Base-by-base conservation (phyloP, 1,140 invertebrate genomes). In the Amyelois transitella region DNA sequence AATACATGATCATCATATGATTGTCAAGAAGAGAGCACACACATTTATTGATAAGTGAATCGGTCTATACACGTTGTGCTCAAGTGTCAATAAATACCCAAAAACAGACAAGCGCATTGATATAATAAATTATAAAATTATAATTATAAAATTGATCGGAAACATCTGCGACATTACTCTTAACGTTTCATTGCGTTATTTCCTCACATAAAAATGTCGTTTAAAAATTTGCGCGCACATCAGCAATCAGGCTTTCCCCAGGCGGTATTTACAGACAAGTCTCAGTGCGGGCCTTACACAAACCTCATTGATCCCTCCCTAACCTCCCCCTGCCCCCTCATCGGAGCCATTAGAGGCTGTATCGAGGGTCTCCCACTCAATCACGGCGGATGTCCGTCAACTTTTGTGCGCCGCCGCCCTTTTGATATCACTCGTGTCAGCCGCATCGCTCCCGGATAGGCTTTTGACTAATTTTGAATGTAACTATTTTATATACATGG, bases 321-420 rank as follows among this genome's bases (percentile, higher is more conserved):
- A 53, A 48, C 19, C 51, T 61, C 63, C 19, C 58, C 61, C 19
- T 19, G 25, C 62, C 65, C 60, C 67, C 48, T 67, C 69, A 65
- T 60, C 67, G 71, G 71, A 69, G 61, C 78, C 72, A 81, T 78
- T 80, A 81, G 69, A 75, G 69, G 65, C 66, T 78, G 72, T 83
- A 86, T 77, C 78, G 72, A 75, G 67, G 58, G 69, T 64, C 59
- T 20, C 60, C 63, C 77, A 78, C 75, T 81, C 75, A 78, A 81
- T 78, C 81, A 81, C 68, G 64, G 54, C 77, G 73, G 77, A 80
- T 64, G 69, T 81, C 77, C 77, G 71, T 81, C 75, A 80, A 76
- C 64, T 80, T 77, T 78, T 77, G 72, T 75, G 66, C 63, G 63
- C 68, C 55, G 66, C 63, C 69, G 63, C 64, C 66, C 73, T 64